Conservation (phyloP, 1,140 invertebrate genomes). For the Heliconius nattereri region DNA sequence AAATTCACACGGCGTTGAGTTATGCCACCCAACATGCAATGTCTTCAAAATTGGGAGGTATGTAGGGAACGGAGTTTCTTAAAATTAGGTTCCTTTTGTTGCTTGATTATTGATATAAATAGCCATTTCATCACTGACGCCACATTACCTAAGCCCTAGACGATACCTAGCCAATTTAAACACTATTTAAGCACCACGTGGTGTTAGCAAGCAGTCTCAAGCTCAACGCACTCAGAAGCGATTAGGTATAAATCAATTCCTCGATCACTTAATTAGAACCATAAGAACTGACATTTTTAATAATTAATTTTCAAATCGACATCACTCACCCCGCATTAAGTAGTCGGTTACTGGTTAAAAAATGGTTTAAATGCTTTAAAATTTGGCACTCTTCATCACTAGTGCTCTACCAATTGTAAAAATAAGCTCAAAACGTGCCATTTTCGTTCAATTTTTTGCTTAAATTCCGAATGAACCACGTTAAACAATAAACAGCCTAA, state of each 20-base stretch:
- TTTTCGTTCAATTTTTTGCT: background rate
- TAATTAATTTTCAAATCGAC: slow-evolving; percentile 4
- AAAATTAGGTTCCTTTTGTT: background rate
- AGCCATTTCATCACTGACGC: slow-evolving; percentile 8
- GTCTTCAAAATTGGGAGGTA: too few species aligned
- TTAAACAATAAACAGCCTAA: background rate
- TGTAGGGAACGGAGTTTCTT: too few species aligned
- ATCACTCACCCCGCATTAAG: slow-evolving; percentile 12
- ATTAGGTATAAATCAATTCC: slow-evolving; percentile 18
- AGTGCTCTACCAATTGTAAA: slow-evolving; percentile 18
- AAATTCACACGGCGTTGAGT: background rate
- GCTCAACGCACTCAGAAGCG: slow-evolving; percentile 27
- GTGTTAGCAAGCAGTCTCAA: slow-evolving; percentile 36
- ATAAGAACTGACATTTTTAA: slow-evolving; percentile 20
- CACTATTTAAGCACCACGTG: slow-evolving; percentile 40
- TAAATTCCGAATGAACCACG: background rate
- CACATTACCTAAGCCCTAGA: slow-evolving; percentile 1
- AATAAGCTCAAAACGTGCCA: slow-evolving; percentile 33
- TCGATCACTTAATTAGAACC: slow-evolving; percentile 25
- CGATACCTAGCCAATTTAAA: slow-evolving; percentile 16
- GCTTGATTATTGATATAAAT: background rate
- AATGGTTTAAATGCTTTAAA: slow-evolving; percentile 22
- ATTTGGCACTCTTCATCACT: slow-evolving; percentile 30
- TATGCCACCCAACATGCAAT: too few species aligned
- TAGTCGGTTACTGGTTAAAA: slow-evolving; percentile 28